phyloP scores from a whole-genome alignment of 2,797 vertebrate genomes.

The Coregonus ussuriensis region DNA sequence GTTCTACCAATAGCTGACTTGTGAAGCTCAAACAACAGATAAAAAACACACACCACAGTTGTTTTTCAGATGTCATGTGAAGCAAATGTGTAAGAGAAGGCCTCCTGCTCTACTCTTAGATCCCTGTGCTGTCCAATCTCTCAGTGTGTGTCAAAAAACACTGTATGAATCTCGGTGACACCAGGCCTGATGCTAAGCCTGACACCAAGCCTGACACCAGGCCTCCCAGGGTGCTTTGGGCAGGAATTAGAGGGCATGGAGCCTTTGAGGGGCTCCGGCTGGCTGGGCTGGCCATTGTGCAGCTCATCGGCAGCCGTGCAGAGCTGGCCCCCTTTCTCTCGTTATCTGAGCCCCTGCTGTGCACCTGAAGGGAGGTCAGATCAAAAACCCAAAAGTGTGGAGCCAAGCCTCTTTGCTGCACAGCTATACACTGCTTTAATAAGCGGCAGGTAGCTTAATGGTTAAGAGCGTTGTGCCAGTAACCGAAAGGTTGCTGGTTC shows the following conservation, averaged over 20 bases:
- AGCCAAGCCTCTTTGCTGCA: not conserved
- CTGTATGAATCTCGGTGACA: not conserved
- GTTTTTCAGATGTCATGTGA: not conserved
- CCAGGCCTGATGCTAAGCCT: not conserved
- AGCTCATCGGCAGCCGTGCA: not conserved
- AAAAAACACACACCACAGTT: not conserved
- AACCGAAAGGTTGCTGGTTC: too few relatives aligned
- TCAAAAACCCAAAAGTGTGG: not conserved
- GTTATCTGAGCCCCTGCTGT: not conserved
- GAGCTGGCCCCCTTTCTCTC: not conserved
- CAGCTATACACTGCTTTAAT: not conserved
- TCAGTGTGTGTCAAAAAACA: not conserved
- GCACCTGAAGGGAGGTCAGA: not conserved
- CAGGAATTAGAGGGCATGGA: not conserved
- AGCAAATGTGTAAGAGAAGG: not conserved
- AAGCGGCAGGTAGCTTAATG: too few relatives aligned
- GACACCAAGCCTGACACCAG: not conserved
- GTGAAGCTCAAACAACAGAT: not conserved
- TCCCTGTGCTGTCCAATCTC: not conserved
- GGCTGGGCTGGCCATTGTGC: not conserved
- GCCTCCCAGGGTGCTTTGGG: not conserved
- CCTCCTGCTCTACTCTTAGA: too few relatives aligned
- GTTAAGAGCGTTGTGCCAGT: too few relatives aligned
- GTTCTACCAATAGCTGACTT: not conserved
- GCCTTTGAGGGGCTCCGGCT: not conserved